phyloP scores from a whole-genome alignment of 1,140 invertebrate genomes.

The Ptiloglossa arizonensis region DNA sequence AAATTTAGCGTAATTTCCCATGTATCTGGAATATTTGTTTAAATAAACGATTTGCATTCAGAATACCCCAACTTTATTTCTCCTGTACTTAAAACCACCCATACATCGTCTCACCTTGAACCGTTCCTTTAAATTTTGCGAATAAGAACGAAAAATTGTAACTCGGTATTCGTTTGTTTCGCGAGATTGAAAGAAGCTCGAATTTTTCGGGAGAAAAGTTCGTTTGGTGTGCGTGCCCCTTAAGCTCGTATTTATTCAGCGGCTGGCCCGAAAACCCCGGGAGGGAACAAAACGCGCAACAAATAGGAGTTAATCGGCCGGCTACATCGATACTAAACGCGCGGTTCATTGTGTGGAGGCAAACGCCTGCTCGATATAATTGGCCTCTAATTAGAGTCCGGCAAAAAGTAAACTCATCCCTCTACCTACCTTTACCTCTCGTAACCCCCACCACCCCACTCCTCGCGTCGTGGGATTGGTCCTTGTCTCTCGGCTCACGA shows the following conservation, averaged over 20 bases:
- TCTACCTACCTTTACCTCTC: background rate
- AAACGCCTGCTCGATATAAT: constrained; percentile 76
- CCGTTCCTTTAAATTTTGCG: too few species aligned
- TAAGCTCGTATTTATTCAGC: constrained; percentile 71
- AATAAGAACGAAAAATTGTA: too few species aligned
- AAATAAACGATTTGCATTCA: too few species aligned
- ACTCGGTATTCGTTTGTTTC: too few species aligned
- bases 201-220: too few species aligned
- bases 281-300: constrained; percentile 70
- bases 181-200: background rate
- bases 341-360: constrained; percentile 73
- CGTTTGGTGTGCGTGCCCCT: constrained; percentile 56
- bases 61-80: too few species aligned
- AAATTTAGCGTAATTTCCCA: too few species aligned
- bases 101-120: too few species aligned
- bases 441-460: background rate
- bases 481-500: constrained; percentile 13
- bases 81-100: too few species aligned
- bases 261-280: constrained; percentile 58
- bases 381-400: constrained; percentile 74
- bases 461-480: constrained; percentile 8
- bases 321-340: constrained; percentile 72
- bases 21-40: too few species aligned
- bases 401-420: constrained; percentile 73
- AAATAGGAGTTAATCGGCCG: constrained; percentile 73